Evolutionary conservation across 2,888 invertebrate genomes (phyloP).

Genomic region (Drosophila setosimentum): DNA sequence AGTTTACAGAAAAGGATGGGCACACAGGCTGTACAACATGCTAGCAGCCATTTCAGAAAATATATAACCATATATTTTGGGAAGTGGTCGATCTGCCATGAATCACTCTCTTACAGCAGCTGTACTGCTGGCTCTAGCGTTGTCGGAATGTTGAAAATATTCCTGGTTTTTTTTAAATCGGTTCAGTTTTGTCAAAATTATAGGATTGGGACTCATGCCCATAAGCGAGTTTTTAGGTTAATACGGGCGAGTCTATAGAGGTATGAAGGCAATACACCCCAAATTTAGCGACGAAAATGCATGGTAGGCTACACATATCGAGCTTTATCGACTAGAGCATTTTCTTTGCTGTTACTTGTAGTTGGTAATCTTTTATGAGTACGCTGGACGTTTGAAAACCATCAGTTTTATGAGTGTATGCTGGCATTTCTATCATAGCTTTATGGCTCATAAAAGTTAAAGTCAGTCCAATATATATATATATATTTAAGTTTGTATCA

Average conservation of each 20-base stretch:
- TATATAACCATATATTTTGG: no score
- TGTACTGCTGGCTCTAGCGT: no score
- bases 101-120: no score
- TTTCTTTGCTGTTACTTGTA: constrained; percentile 31
- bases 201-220: no score
- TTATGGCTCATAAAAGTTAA: constrained; percentile 65
- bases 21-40: background rate
- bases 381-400: constrained; percentile 41
- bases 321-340: background rate
- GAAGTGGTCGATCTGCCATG: no score
- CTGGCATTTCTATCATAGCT: constrained; percentile 67
- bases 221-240: no score
- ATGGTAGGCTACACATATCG: background rate
- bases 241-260: no score
- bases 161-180: no score
- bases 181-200: no score
- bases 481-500: constrained; percentile 20
- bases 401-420: constrained; percentile 59
- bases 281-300: no score
- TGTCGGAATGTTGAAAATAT: background rate
- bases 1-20: background rate
- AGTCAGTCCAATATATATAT: constrained; percentile 9
- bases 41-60: background rate
- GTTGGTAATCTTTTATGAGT: constrained; percentile 55
- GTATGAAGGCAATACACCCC: no score